Evolutionary conservation across 2,797 vertebrate genomes (phyloP).

Genomic region (Gymnopithys bicolor): DNA sequence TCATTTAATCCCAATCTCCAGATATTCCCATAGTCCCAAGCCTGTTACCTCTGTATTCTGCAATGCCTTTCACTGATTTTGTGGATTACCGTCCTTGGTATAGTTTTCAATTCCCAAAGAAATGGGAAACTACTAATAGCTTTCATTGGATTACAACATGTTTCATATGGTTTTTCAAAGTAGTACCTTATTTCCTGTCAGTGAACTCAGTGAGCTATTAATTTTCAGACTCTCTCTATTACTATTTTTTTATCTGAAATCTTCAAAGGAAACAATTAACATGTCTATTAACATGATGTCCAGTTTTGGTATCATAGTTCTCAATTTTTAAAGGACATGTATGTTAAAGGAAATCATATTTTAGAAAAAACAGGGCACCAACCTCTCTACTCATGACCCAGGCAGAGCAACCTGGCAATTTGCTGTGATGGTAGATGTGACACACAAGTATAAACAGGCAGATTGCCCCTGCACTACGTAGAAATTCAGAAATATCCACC

Average conservation of each 20-base stretch:
- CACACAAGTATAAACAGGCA: neutral
- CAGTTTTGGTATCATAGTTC: neutral
- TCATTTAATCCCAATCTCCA: neutral
- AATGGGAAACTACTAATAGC: neutral
- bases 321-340: neutral
- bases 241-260: neutral
- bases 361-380: neutral
- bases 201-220: neutral
- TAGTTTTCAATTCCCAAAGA: neutral
- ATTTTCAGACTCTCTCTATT: neutral
- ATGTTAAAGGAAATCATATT: neutral
- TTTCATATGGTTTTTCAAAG: neutral
- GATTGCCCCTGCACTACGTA: neutral
- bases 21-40: neutral
- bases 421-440: neutral
- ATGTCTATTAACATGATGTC: neutral
- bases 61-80: neutral
- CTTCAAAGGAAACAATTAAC: neutral
- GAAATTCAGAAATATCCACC: neutral
- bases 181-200: neutral
- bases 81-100: neutral
- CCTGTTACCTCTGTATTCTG: neutral
- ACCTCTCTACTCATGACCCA: neutral
- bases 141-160: neutral
- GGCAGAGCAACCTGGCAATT: neutral